These are phyloP conservation scores for Ruditapes philippinarum DNA, from an alignment of 1,140 invertebrate genomes.

Conservation along the genomic window DNA sequence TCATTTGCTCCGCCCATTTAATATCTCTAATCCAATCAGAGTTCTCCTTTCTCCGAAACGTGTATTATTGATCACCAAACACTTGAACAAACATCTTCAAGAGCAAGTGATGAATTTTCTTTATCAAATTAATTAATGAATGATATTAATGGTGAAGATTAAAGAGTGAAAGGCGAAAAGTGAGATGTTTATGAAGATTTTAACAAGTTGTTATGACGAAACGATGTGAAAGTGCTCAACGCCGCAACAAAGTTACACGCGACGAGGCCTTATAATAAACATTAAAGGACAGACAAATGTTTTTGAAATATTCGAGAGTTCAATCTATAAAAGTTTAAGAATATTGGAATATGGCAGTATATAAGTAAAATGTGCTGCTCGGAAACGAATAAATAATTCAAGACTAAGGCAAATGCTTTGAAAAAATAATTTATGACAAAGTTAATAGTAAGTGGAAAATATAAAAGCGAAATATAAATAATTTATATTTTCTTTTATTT, in stretches of 20 bases:
- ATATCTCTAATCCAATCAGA: slow-evolving; percentile 15
- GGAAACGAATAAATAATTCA: too few species aligned
- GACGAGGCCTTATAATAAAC: background rate
- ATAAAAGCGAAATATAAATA: too few species aligned
- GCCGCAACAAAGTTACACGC: slow-evolving; percentile 14
- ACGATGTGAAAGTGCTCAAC: slow-evolving; percentile 22
- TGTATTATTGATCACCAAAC: slow-evolving; percentile 33
- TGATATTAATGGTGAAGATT: slow-evolving; percentile 52
- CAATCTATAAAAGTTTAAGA: background rate
- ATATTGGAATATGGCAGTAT: background rate
- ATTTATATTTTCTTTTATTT: too few species aligned
- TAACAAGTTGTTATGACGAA: slow-evolving; percentile 51
- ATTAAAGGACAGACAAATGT: background rate
- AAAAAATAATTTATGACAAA: too few species aligned
- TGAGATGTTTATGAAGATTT: slow-evolving; percentile 8
- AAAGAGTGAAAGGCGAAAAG: slow-evolving; percentile 19
- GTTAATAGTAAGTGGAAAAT: too few species aligned
- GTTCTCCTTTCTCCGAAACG: background rate
- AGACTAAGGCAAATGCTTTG: too few species aligned
- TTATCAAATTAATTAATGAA: slow-evolving; percentile 60
- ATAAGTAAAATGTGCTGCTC: background rate
- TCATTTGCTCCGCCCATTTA: background rate
- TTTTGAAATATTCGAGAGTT: background rate
- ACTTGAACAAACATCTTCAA: slow-evolving; percentile 28
- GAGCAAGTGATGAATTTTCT: slow-evolving; percentile 35